These are phyloP conservation scores for Paguma larvata DNA, from an alignment of 2,797 vertebrate species.

Conservation along the genomic window DNA sequence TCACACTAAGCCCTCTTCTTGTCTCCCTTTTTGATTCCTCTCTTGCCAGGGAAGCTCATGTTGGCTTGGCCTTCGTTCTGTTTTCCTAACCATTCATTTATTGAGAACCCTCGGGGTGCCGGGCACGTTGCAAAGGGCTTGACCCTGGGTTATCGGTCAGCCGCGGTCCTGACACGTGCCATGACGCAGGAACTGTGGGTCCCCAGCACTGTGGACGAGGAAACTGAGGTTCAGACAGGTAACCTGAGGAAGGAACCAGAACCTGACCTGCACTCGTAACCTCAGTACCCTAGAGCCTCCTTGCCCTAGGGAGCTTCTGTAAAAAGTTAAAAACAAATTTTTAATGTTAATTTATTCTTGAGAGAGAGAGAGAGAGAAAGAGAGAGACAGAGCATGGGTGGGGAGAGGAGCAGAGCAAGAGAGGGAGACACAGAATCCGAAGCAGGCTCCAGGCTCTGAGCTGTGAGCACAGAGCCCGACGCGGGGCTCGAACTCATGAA, in stretches of 20 bases:
- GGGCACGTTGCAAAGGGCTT: background rate
- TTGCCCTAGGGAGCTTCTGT: background rate
- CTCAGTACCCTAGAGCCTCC: background rate
- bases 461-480: too few species aligned
- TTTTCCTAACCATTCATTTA: background rate
- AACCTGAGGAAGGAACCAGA: background rate
- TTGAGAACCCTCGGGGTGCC: too few species aligned
- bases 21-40: background rate
- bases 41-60: too few species aligned
- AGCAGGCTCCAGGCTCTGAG: too few species aligned
- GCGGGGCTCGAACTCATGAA: too few species aligned
- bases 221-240: background rate
- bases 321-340: too few species aligned
- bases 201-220: fast-evolving
- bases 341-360: too few species aligned
- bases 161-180: fast-evolving
- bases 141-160: background rate
- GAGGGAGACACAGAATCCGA: too few species aligned
- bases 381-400: too few species aligned
- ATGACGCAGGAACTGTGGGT: fast-evolving
- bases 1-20: background rate
- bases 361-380: too few species aligned
- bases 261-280: background rate
- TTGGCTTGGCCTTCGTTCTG: background rate
- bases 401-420: too few species aligned